A percentile compares a stretch with the other conserved stretches of the same genome.
Evolutionary conservation across 2,797 vertebrate genomes (phyloP).

Genomic region (Antennarius maculatus): DNA sequence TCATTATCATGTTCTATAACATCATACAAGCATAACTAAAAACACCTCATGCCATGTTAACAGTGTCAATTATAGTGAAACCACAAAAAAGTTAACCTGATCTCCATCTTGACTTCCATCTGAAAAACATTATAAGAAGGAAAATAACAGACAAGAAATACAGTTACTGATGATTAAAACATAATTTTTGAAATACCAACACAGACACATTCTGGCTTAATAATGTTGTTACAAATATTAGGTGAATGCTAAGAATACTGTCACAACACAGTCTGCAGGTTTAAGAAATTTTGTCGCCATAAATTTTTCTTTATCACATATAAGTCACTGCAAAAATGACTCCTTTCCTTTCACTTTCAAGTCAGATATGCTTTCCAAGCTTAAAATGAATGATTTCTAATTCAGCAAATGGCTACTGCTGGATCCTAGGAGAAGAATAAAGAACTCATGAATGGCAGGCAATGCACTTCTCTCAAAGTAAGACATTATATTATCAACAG

Average conservation of each 20-base stretch:
- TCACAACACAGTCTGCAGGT: slow-evolving; percentile 23
- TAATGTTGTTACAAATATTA: slow-evolving; percentile 26
- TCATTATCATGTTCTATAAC: slow-evolving; percentile 4
- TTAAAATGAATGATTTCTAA: slow-evolving; percentile 76
- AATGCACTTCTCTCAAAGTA: slow-evolving; percentile 52
- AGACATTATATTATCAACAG: slow-evolving; percentile 34
- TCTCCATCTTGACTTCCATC: slow-evolving; percentile 89
- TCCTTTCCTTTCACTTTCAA: slow-evolving; percentile 53
- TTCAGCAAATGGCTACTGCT: slow-evolving; percentile 64
- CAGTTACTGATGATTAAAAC: slow-evolving; percentile 36
- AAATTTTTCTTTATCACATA: slow-evolving; percentile 73
- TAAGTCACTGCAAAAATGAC: slow-evolving; percentile 72
- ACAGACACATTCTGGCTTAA: slow-evolving; percentile 17
- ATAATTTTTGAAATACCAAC: slow-evolving; percentile 24
- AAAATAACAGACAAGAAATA: slow-evolving; percentile 27
- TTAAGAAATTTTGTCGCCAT: slow-evolving; percentile 48
- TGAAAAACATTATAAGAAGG: slow-evolving; percentile 79
- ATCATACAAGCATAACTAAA: background rate
- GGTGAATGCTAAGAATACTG: slow-evolving; percentile 33
- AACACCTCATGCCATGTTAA: background rate
- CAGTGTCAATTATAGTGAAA: slow-evolving; percentile 27
- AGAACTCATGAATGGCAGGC: slow-evolving; percentile 41
- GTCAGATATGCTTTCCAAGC: slow-evolving; percentile 54
- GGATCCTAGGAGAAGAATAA: slow-evolving; percentile 35
- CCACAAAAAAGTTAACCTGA: slow-evolving; percentile 84